Evolutionary conservation across 1,140 invertebrate species (phyloP).

Genomic region (Macrotrachela quadricornifera): DNA sequence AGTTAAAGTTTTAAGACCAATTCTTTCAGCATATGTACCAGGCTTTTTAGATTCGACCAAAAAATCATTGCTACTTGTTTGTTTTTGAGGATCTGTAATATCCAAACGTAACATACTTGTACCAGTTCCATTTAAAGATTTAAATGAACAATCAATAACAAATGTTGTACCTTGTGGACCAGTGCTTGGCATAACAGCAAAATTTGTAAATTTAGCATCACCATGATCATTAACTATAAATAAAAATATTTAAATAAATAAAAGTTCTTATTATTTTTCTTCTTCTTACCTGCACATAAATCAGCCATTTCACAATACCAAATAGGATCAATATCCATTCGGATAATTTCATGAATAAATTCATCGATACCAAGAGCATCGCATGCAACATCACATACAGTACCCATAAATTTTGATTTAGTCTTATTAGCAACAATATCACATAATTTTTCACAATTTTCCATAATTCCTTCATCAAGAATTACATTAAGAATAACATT

Average conservation of each 20-base stretch:
- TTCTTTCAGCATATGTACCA: slow-evolving; percentile 13
- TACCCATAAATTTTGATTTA: slow-evolving; percentile 15
- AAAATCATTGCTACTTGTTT: slow-evolving; percentile 17
- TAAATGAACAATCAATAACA: slow-evolving; percentile 5
- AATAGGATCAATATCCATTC: slow-evolving; percentile 20
- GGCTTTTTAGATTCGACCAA: slow-evolving; percentile 14
- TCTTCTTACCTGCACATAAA: slow-evolving; percentile 10
- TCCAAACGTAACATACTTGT: slow-evolving; percentile 18
- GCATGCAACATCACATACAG: slow-evolving; percentile 18
- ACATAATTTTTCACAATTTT: slow-evolving; percentile 16
- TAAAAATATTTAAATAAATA: slow-evolving; percentile 17
- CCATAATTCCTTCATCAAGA: slow-evolving; percentile 19
- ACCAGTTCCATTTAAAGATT: slow-evolving; percentile 20
- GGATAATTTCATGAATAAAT: slow-evolving; percentile 16
- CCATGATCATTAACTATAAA: slow-evolving; percentile 17
- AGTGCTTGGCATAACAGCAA: slow-evolving; percentile 13
- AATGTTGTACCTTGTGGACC: slow-evolving; percentile 19
- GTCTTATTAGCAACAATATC: slow-evolving; percentile 15
- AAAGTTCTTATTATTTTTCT: slow-evolving; percentile 22
- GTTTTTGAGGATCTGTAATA: slow-evolving; percentile 17
- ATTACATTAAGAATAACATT: slow-evolving; percentile 18
- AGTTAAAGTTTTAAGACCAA: slow-evolving; percentile 17
- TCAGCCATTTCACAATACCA: slow-evolving; percentile 21
- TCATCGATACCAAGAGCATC: slow-evolving; percentile 19
- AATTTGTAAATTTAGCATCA: slow-evolving; percentile 18